phyloP scores from a whole-genome alignment of 92 coral and sea anemone species.

The Porites divaricata region DNA sequence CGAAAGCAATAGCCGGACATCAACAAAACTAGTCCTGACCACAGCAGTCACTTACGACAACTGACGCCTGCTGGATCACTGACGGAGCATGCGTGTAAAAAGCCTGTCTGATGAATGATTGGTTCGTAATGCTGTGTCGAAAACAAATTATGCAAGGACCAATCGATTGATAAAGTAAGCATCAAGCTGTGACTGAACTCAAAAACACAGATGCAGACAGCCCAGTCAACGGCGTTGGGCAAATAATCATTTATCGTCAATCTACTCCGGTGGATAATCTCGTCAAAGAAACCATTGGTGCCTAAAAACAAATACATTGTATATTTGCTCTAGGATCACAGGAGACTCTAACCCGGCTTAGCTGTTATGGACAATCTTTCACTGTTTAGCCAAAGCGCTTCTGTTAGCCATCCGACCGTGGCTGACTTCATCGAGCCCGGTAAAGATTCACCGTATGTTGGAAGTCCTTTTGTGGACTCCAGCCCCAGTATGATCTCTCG shows the following conservation, averaged over 20 bases:
- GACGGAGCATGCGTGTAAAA: slow-evolving; percentile 56
- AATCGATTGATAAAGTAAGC: slow-evolving; percentile 87
- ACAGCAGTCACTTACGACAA: slow-evolving; percentile 41
- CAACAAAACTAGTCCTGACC: slow-evolving; percentile 33
- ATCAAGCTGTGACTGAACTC: slow-evolving; percentile 85
- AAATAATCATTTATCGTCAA: slow-evolving; percentile 61
- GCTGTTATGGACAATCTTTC: slow-evolving; percentile 69
- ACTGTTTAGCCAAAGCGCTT: slow-evolving; percentile 56
- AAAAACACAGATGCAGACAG: slow-evolving; percentile 86
- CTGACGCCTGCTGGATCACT: slow-evolving; percentile 51
- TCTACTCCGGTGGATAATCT: slow-evolving; percentile 66
- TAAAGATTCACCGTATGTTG: slow-evolving; percentile 74
- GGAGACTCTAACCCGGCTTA: slow-evolving; percentile 37
- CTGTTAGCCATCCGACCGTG: slow-evolving; percentile 69
- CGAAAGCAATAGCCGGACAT: slow-evolving; percentile 17
- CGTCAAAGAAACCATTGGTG: slow-evolving; percentile 29
- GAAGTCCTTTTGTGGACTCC: slow-evolving; percentile 76
- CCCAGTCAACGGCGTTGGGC: slow-evolving; percentile 54
- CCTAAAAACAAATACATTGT: slow-evolving; percentile 28
- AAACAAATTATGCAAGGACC: slow-evolving; percentile 88
- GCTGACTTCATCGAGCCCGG: slow-evolving; percentile 78
- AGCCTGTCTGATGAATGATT: slow-evolving; percentile 82
- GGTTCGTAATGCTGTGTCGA: slow-evolving; percentile 83
- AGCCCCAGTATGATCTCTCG: slow-evolving; percentile 81
- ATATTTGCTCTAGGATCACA: slow-evolving; percentile 10